Evolutionary conservation across 2,888 invertebrate genomes (phyloP).

Genomic region (Phlogophora meticulosa): DNA sequence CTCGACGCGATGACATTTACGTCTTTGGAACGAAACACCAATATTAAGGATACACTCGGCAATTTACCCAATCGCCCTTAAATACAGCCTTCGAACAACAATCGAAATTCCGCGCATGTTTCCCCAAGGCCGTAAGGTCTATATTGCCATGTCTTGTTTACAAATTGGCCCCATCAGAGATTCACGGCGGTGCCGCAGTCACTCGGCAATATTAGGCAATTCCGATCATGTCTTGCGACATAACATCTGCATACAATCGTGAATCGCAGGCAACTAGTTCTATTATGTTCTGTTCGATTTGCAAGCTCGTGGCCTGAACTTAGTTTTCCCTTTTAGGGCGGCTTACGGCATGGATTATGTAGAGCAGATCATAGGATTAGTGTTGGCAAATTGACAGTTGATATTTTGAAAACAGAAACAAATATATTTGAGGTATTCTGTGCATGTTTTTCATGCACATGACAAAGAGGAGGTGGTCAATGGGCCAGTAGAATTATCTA

Average conservation of each 20-base stretch:
- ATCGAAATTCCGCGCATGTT: constrained; percentile 71
- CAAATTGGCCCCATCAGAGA: constrained; percentile 79
- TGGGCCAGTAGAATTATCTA: constrained; percentile 20
- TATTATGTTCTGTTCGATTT: constrained; percentile 52
- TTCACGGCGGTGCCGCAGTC: constrained; percentile 74
- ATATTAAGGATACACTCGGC: constrained; percentile 43
- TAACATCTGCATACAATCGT: constrained; percentile 79
- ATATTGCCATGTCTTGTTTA: constrained; percentile 78
- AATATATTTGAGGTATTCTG: not conserved
- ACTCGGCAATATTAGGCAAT: constrained; percentile 79
- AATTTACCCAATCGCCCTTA: constrained; percentile 63
- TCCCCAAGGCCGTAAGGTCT: constrained; percentile 78
- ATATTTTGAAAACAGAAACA: constrained; percentile 5
- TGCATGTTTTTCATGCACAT: not conserved
- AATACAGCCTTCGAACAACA: constrained; percentile 55
- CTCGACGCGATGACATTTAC: constrained; percentile 38
- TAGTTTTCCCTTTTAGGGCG: constrained; percentile 45
- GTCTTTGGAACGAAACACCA: constrained; percentile 25
- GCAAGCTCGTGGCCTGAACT: constrained; percentile 42
- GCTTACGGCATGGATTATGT: constrained; percentile 20
- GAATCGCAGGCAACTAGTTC: constrained; percentile 57
- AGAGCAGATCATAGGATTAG: constrained; percentile 31
- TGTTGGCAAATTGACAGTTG: constrained; percentile 29
- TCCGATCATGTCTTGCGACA: constrained; percentile 82
- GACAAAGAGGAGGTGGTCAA: constrained; percentile 21